Conservation (phyloP, 2,888 invertebrate species). For the Pediacus dermestoides region DNA sequence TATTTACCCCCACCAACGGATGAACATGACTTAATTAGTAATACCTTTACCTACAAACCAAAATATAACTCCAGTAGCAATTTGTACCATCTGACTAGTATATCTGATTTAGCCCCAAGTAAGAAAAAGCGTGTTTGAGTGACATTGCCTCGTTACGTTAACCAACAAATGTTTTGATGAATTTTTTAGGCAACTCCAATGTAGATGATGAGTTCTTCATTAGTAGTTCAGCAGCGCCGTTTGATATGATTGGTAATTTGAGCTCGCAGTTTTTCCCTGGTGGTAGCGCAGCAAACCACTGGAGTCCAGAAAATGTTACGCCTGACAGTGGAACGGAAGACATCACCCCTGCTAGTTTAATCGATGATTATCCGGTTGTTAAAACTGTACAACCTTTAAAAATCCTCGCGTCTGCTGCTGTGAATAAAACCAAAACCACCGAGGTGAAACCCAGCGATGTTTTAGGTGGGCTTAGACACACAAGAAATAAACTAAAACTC, state of each 20-base stretch:
- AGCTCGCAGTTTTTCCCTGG: constrained; percentile 73
- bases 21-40: constrained; percentile 23
- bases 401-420: constrained; percentile 38
- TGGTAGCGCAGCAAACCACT: constrained; percentile 40
- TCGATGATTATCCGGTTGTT: constrained; percentile 9
- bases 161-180: neutral
- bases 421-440: constrained; percentile 31
- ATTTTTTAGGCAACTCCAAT: constrained; percentile 15
- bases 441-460: constrained; percentile 32
- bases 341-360: constrained; percentile 50
- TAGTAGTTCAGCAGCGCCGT: constrained; percentile 69
- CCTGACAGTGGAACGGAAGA: constrained; percentile 64
- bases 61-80: constrained; percentile 30
- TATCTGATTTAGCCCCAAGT: constrained; percentile 36
- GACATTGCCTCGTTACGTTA: constrained; percentile 5
- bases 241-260: constrained; percentile 57
- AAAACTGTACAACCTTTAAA: constrained; percentile 37
- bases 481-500: constrained; percentile 66
- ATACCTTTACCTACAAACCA: constrained; percentile 19
- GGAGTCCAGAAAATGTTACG: constrained; percentile 52
- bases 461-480: constrained; percentile 69
- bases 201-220: constrained; percentile 67
- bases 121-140: constrained; percentile 18
- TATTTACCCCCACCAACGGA: constrained; percentile 30
- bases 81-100: constrained; percentile 37